Evolutionary conservation across 2,888 invertebrate species (phyloP).

Genomic region (Ichneumon xanthorius): DNA sequence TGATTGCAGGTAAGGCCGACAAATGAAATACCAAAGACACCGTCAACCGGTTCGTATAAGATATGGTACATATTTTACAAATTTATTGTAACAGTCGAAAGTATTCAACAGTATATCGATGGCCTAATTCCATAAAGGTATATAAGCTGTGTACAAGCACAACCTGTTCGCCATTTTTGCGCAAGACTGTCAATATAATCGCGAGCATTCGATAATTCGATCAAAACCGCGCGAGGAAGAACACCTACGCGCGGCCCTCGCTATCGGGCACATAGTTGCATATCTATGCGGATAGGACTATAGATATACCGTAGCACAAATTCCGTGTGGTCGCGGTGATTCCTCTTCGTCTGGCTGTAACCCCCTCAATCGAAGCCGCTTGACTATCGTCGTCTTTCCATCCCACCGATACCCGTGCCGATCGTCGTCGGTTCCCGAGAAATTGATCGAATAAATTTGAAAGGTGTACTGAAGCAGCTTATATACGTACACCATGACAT

Average conservation of each 20-base stretch:
- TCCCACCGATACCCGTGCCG: constrained; percentile 24
- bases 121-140: neutral
- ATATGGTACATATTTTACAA: neutral
- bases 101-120: neutral
- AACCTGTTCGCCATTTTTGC: neutral
- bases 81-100: neutral
- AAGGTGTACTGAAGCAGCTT: constrained; percentile 68
- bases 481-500: constrained; percentile 46
- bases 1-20: constrained; percentile 32
- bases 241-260: neutral
- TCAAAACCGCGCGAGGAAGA: neutral
- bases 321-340: constrained; percentile 42
- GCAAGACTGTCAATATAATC: neutral
- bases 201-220: neutral
- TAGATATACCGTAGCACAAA: constrained; percentile 19
- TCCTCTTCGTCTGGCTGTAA: constrained; percentile 47
- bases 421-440: constrained; percentile 53
- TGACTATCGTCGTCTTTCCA: constrained; percentile 43
- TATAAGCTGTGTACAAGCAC: neutral
- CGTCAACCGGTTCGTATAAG: neutral
- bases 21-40: neutral
- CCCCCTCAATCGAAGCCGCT: constrained; percentile 46
- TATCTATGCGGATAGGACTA: neutral
- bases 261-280: neutral
- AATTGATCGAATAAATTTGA: constrained; percentile 78